Percentiles rank a stretch among this genome's conserved stretches.
These are phyloP conservation scores for Danio rerio DNA, from an alignment of 2,113 vertebrate genomes.

Conservation along the genomic window GRCz12tu NC_133193.1:22707501-22708000, in stretches of 20 bases:
- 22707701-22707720: conserved; percentile 51
- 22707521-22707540: conserved; percentile 36
- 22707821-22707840: conserved; percentile 33
- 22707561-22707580: conserved; percentile 27
- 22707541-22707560: conserved; percentile 34
- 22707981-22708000: conserved; percentile 4
- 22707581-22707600: neutral
- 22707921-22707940: conserved; percentile 21
- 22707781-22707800: conserved; percentile 30
- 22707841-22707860: conserved; percentile 36
- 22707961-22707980: conserved; percentile 21
- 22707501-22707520: conserved; percentile 5
- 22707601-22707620: conserved; percentile 41
- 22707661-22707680: conserved; percentile 53
- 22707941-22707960: conserved; percentile 10
- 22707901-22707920: conserved; percentile 10
- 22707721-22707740: conserved; percentile 48
- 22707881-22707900: conserved; percentile 1
- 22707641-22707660: conserved; percentile 26
- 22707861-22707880: conserved; percentile 31
- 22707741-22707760: conserved; percentile 44
- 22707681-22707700: conserved; percentile 54
- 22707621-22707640: conserved; percentile 15
- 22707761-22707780: conserved; percentile 44
- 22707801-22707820: conserved; percentile 42